Conservation (phyloP, 2,113 vertebrate genomes). For the Promerops cafer region DNA sequence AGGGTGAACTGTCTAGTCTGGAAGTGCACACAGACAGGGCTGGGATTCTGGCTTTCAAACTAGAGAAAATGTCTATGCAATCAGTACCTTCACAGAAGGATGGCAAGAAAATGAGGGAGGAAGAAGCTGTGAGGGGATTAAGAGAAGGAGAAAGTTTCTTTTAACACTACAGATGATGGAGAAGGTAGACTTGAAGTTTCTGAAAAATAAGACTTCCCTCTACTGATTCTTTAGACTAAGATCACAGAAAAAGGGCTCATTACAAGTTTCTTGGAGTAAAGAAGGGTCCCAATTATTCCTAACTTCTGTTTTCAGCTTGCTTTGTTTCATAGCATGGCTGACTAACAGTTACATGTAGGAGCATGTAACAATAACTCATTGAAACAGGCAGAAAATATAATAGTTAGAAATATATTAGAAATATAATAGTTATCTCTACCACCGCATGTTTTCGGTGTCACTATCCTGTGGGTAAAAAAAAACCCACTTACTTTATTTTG, state of each 20-base stretch:
- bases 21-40: neutral
- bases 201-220: neutral
- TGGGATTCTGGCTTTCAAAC: neutral
- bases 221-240: neutral
- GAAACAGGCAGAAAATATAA: neutral
- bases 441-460: neutral
- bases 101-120: neutral
- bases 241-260: neutral
- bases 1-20: neutral
- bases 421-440: neutral
- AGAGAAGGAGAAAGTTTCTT: neutral
- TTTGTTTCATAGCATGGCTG: neutral
- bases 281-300: neutral
- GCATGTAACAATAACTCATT: neutral
- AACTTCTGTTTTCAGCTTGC: neutral
- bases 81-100: neutral
- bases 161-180: neutral
- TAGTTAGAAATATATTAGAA: too few relatives aligned
- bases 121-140: neutral
- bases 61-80: neutral
- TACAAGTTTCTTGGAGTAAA: neutral
- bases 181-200: neutral
- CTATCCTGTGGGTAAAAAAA: neutral
- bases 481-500: neutral
- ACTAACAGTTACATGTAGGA: accelerated